Base-by-base conservation (phyloP, 2,797 vertebrate species). In the Gorsachius magnificus region DNA sequence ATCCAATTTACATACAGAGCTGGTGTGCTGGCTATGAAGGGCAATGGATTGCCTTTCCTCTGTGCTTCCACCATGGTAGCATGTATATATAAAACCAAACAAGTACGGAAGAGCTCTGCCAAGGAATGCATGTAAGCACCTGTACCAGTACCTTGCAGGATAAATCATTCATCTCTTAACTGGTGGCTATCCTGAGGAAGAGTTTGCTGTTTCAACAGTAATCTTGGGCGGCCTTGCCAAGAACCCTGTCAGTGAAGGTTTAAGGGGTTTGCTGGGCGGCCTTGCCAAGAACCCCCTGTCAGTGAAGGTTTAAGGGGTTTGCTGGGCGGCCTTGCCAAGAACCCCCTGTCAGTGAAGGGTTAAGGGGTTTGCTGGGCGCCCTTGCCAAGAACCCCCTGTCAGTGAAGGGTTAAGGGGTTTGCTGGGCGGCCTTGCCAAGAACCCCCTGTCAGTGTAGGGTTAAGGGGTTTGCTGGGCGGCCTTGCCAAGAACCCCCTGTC, bases 1-100 rank as follows among this genome's bases (percentile, higher is more conserved):
- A 95, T 81, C 61, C 63, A 76, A 74, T 95, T 96, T 96, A 63
- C 76, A 89, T 60, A 46, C 16, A 57, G 57, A 41, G 64, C 29
- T 76, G 43, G 83, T 45, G 35, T 61, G 61, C 71, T 91, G 75
- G 87, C 88, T 87, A 21, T 16, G 65, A 78, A 89, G 80, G 74
- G 93, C 89, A 93, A 68, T 7, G 36, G 69, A 64, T 10, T 51
- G n/a, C 20, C 43, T 51, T 28, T 91, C 43, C 65, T 54, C 8
- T 48, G 38, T 31, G 24, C 75, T 85, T 69, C 65, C 46, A 48
- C 29, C n/a, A 11, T 29, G 1, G 13, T 26, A 60, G 46, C 38
- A 89, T 61, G 21, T 38, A 57, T 35, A 63, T 50, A 70, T 26
- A 51, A 92, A 71, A 89, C 16, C 58, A 93, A 87, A 57, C 57